phyloP scores from a whole-genome alignment of 2,888 invertebrate species.

The Patella pellucida region DNA sequence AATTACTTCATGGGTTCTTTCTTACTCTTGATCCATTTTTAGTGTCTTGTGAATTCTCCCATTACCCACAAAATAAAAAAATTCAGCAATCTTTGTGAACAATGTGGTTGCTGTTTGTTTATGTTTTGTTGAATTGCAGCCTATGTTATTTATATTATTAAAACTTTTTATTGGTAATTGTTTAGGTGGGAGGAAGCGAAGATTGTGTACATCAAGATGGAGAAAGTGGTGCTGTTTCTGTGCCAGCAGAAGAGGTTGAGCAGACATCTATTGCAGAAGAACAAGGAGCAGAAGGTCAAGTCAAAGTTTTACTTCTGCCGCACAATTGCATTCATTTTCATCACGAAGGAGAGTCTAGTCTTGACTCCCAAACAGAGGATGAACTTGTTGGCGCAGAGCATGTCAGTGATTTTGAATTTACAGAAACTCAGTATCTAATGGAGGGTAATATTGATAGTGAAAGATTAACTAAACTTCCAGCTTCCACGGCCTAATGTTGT shows the following conservation, averaged over 20 bases:
- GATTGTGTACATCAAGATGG: conserved; percentile 59
- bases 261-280: conserved; percentile 53
- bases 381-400: conserved; percentile 19
- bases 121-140: too few relatives aligned
- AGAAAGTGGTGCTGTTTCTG: conserved; percentile 51
- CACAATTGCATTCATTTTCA: conserved; percentile 38
- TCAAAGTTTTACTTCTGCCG: conserved; percentile 57
- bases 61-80: not conserved
- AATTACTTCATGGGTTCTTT: too few relatives aligned
- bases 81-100: not conserved
- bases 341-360: conserved; percentile 15
- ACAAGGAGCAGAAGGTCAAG: conserved; percentile 49
- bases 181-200: conserved; percentile 59
- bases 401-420: conserved; percentile 49
- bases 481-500: too few relatives aligned
- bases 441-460: conserved; percentile 28
- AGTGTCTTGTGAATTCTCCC: too few relatives aligned
- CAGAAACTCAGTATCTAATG: conserved; percentile 55
- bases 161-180: not conserved
- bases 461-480: not conserved
- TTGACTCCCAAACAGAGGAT: conserved; percentile 11
- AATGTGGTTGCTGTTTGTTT: too few relatives aligned
- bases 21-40: too few relatives aligned
- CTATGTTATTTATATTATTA: not conserved
- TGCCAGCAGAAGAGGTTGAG: conserved; percentile 51